phyloP scores from a whole-genome alignment of 2,797 vertebrate genomes.

The Urosaurus nigricauda region DNA sequence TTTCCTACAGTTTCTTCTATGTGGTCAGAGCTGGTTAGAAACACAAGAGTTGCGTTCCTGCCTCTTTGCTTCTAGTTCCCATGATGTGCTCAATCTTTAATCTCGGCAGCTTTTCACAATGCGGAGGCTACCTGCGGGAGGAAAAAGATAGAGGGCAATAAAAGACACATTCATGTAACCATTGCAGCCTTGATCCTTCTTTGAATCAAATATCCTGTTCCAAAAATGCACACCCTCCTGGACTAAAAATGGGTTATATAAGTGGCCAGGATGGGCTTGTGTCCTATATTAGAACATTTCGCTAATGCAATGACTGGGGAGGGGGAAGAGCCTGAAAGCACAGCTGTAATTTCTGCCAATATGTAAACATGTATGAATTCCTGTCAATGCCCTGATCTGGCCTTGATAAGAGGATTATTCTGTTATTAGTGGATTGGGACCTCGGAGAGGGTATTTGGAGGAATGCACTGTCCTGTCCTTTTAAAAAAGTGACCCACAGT shows the following conservation, averaged over 20 bases:
- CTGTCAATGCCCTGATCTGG: constrained; percentile 45
- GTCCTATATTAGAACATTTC: not conserved
- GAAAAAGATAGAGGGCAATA: not conserved
- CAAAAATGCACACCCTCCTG: not conserved
- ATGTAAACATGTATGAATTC: constrained; percentile 33
- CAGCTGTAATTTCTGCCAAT: constrained; percentile 1
- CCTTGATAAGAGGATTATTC: constrained; percentile 63
- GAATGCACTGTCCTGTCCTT: constrained; percentile 41
- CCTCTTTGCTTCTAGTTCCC: too few species aligned
- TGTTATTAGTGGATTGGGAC: constrained; percentile 64
- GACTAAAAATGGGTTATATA: not conserved
- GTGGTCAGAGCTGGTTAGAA: not conserved
- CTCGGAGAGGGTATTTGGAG: constrained; percentile 47
- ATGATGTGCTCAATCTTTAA: too few species aligned
- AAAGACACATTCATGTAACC: too few species aligned
- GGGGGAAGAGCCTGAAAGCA: not conserved
- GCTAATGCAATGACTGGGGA: fast-evolving
- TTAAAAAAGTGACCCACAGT: not conserved
- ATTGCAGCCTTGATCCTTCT: not conserved
- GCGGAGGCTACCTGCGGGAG: not conserved
- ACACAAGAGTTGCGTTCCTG: not conserved
- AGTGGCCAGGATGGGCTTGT: not conserved
- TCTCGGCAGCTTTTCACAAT: not conserved
- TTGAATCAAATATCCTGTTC: not conserved
- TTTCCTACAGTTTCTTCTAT: not conserved